Percentiles rank a stretch among this genome's conserved stretches.
These are phyloP conservation scores for Picathartes gymnocephalus DNA, from an alignment of 2,113 vertebrate species.

Conservation along the genomic window DNA sequence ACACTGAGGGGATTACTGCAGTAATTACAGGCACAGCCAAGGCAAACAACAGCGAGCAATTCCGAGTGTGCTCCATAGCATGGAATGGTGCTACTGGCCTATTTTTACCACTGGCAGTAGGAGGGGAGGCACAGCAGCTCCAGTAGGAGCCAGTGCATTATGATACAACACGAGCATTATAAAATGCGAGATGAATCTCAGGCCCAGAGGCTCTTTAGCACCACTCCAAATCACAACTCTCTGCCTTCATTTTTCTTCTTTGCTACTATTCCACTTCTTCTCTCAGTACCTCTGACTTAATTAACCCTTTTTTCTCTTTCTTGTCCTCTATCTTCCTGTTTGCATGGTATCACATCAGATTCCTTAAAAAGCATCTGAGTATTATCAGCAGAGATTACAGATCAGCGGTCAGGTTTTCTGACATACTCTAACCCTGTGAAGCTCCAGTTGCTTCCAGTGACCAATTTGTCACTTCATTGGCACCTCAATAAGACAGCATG, in stretches of 20 bases:
- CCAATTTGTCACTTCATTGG: not conserved
- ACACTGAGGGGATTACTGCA: not conserved
- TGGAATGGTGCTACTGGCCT: not conserved
- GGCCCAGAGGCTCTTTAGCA: constrained; percentile 56
- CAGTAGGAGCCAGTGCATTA: constrained; percentile 25
- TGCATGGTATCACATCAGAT: not conserved
- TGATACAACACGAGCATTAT: constrained; percentile 40
- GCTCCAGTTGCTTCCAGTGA: not conserved
- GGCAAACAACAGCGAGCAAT: not conserved
- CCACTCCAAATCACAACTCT: constrained; percentile 52
- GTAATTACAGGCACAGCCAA: not conserved
- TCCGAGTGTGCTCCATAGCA: not conserved
- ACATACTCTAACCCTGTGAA: not conserved
- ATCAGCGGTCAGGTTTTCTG: not conserved
- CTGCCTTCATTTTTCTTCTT: constrained; percentile 53
- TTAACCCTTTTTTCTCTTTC: constrained; percentile 51
- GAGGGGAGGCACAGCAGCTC: constrained; percentile 22
- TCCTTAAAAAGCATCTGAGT: not conserved
- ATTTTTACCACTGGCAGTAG: not conserved
- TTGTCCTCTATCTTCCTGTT: not conserved
- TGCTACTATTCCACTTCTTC: constrained; percentile 30
- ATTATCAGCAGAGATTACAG: not conserved
- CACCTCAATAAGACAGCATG: not conserved
- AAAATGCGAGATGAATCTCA: constrained; percentile 62
- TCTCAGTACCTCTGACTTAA: constrained; percentile 37